Conservation (phyloP, 2,888 invertebrate genomes). For the Micropterix aruncella region DNA sequence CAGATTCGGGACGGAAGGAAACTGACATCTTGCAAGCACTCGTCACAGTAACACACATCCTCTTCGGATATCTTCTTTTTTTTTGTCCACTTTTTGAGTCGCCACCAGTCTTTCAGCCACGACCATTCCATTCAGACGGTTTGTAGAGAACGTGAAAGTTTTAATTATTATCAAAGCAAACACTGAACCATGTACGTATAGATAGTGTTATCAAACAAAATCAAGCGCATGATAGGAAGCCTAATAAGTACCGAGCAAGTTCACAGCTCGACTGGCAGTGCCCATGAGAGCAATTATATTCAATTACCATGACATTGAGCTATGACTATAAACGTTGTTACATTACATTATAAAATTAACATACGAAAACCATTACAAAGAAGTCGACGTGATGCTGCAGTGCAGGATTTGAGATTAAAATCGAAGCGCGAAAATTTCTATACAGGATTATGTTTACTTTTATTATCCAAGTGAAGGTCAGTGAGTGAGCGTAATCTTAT, state of each 20-base stretch:
- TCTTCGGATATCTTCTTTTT: constrained; percentile 41
- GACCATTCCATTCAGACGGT: constrained; percentile 53
- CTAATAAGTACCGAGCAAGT: not conserved
- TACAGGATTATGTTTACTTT: too few relatives aligned
- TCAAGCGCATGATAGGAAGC: constrained; percentile 3
- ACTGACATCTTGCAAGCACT: constrained; percentile 47
- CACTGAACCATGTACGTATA: not conserved
- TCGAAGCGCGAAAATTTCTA: too few relatives aligned
- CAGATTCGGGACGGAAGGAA: constrained; percentile 8
- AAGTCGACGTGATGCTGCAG: too few relatives aligned
- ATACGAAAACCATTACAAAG: too few relatives aligned
- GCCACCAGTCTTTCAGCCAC: constrained; percentile 73
- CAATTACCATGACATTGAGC: not conserved
- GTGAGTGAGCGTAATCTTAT: too few relatives aligned
- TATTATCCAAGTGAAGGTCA: too few relatives aligned
- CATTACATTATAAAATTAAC: constrained; percentile 28
- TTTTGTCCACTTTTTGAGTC: constrained; percentile 53
- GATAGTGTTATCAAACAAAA: constrained; percentile 2
- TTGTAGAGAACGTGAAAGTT: constrained; percentile 6
- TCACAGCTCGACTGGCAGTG: not conserved
- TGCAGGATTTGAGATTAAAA: too few relatives aligned
- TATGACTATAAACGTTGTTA: constrained; percentile 14
- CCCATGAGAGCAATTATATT: not conserved
- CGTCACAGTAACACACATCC: constrained; percentile 65
- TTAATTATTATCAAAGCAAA: constrained; percentile 5